Evolutionary conservation across 2,113 vertebrate genomes (phyloP), one percentile per base, ranked within the genome.

Genomic region (Panthera tigris): DNA sequence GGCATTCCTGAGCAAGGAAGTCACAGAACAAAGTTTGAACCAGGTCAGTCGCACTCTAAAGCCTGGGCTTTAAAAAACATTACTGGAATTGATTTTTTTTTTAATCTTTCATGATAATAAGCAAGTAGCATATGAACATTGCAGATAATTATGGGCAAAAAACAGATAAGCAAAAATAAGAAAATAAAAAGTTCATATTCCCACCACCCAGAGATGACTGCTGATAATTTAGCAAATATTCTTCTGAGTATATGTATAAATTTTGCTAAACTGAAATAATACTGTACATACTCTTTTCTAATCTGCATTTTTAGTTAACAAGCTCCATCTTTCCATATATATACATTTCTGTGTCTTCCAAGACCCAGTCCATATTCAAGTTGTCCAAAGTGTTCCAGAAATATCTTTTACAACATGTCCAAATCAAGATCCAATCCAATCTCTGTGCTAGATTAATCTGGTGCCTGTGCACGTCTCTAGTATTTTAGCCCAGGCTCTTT

Each of bases 161-260:
- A 89, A 79, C 48, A 83, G 69, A 93, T 29, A 87, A 97, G 57
- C 80, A 88, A 85, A 87, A 93, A 82, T 76, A 88, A 96, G 78
- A 19, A 97, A 92, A 95, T 80, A 25, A 61, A 89, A 94, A 82
- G 33, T 83, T 66, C 31, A 41, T 36, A 48, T 82, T 84, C 27
- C 31, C 48, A 78, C 29, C 39, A 45, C 61, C 71, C 82, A 50
- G 78, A 87, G 31, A 91, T 81, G 79, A 71, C 50, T 84, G 36
- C 31, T 82, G 33, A 91, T 50, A 52, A 52, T 39, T 61, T 71
- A 65, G 57, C 74, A 41, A 74, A 27, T 80, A 7, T 91, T 95
- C 81, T 95, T 87, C 10, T 4, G 45, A 61, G 33, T 63, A 31
- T 29, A 50, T 74, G 25, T 23, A 63, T 55, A 45, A 33, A 39